Base-by-base conservation (phyloP, 2,797 vertebrate genomes). In the Helicolenus hilgendorfi region DNA sequence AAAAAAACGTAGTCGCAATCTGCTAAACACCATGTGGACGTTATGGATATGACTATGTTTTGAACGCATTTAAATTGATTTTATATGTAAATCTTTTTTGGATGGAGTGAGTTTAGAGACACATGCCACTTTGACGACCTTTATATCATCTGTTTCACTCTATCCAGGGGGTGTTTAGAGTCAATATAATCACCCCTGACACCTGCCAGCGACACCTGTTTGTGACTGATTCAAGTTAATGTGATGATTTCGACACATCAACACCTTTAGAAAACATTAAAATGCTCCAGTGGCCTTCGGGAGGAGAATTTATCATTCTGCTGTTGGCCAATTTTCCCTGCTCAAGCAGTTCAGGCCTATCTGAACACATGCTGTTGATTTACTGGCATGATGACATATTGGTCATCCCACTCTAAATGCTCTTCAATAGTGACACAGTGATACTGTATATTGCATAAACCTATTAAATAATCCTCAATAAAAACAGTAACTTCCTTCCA, bases 321-420 rank as follows among this genome's bases (percentile, higher is more conserved):
- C 35, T 90, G 26, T 72, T n/a, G 10, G 83, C 72, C 81, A 79
- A 27, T 73, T 63, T 76, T 36, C 31, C 7, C 68, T 84, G 45
- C 27, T 86, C 59, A 68, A 58, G 72, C 78, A 72, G 31, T 60
- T 68, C 38, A 68, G 82, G 60, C 55, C 64, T 36, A 14, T 33
- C 73, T 41, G 41, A 79, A 89, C 87, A 89, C 73, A 87, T 35
- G 62, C 67, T 69, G 58, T 18, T 88, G 89, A 96, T 92, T 94
- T 92, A 92, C 87, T 88, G 84, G 33, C 64, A 87, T 79, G 62
- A 89, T 79, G 64, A 86, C 78, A 79, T 76, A 86, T 27, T 55
- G 58, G 67, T 88, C 59, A 75, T 91, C 85, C 72, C 68, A 88
- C 77, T 87, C 71, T 31, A 89, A 88, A 49, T 45, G 62, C 35